Percentiles rank a stretch among this genome's conserved stretches.
These are phyloP conservation scores for Blera fallax DNA, from an alignment of 2,888 invertebrate genomes.

Conservation along the genomic window DNA sequence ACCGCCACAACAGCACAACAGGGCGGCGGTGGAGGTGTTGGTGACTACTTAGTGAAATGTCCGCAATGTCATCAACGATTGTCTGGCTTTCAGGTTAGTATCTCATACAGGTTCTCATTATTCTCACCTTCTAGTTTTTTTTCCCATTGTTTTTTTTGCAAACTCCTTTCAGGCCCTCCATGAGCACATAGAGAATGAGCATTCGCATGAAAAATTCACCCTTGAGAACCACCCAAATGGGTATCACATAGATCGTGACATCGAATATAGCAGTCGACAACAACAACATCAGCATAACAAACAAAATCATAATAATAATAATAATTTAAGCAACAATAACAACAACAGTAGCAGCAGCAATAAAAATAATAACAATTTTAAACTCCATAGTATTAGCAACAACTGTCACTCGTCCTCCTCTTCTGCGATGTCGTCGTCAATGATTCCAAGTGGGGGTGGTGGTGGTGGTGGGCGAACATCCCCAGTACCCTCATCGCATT, in stretches of 20 bases:
- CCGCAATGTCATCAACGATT: conserved; percentile 82
- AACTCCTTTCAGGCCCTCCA: conserved; percentile 79
- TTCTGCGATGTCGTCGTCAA: conserved; percentile 46
- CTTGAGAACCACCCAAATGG: conserved; percentile 75
- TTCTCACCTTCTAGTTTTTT: not conserved
- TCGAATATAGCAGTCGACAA: conserved; percentile 50
- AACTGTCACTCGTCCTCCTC: conserved; percentile 63
- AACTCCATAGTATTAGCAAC: conserved; percentile 62
- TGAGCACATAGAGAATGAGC: conserved; percentile 82
- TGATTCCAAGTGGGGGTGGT: conserved; percentile 42
- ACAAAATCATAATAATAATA: conserved; percentile 55
- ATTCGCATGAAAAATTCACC: conserved; percentile 80
- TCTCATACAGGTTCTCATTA: not conserved
- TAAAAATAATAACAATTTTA: conserved; percentile 59
- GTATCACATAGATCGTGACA: conserved; percentile 65
- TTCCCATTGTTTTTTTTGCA: too few relatives aligned
- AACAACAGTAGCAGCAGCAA: conserved; percentile 54
- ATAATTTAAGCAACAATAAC: conserved; percentile 47
- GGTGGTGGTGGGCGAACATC: conserved; percentile 36
- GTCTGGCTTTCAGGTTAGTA: conserved; percentile 79
- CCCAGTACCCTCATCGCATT: conserved; percentile 51
- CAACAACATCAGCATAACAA: conserved; percentile 35
- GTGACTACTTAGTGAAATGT: conserved; percentile 82
- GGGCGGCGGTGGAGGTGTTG: conserved; percentile 74
- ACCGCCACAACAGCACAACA: conserved; percentile 74